These are phyloP conservation scores for Drosophila robusta DNA, from an alignment of 2,888 invertebrate species.

Conservation along the genomic window DNA sequence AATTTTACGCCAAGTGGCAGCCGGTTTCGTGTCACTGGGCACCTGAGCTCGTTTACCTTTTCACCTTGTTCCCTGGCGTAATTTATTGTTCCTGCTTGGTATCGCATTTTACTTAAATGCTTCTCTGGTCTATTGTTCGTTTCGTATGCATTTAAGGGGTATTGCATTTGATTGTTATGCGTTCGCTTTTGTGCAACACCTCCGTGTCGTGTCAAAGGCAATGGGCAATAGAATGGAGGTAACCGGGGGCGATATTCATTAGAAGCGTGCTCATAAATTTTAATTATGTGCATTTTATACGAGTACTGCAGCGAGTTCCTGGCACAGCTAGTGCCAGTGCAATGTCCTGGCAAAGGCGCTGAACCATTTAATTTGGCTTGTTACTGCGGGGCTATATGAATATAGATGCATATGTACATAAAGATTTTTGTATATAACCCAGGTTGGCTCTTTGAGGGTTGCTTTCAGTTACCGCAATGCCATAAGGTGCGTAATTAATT, in stretches of 20 bases:
- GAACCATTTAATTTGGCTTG: slow-evolving; percentile 67
- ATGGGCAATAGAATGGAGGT: neutral
- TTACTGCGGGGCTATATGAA: neutral
- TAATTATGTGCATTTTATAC: slow-evolving; percentile 70
- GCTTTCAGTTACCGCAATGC: slow-evolving; percentile 12
- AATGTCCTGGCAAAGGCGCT: slow-evolving; percentile 37
- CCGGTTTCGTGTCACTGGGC: neutral
- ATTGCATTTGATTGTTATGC: slow-evolving; percentile 55
- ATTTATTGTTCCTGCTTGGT: slow-evolving; percentile 9
- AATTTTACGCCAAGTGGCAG: neutral
- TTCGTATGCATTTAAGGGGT: slow-evolving; percentile 23
- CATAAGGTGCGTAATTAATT: slow-evolving; percentile 48
- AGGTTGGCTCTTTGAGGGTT: slow-evolving; percentile 30
- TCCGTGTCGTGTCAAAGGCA: neutral
- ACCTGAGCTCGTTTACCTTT: neutral
- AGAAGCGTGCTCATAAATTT: slow-evolving; percentile 52
- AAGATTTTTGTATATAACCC: too few species aligned
- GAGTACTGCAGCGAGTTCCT: slow-evolving; percentile 3
- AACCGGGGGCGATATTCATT: slow-evolving; percentile 16
- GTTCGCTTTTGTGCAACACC: slow-evolving; percentile 18
- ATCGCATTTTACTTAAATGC: slow-evolving; percentile 17
- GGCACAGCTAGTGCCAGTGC: neutral
- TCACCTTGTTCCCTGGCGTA: neutral
- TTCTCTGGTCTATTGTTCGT: slow-evolving; percentile 10
- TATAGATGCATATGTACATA: slow-evolving; percentile 10